These are phyloP conservation scores for Acrobasis consociella DNA, from an alignment of 2,888 invertebrate species.

Conservation along the genomic window DNA sequence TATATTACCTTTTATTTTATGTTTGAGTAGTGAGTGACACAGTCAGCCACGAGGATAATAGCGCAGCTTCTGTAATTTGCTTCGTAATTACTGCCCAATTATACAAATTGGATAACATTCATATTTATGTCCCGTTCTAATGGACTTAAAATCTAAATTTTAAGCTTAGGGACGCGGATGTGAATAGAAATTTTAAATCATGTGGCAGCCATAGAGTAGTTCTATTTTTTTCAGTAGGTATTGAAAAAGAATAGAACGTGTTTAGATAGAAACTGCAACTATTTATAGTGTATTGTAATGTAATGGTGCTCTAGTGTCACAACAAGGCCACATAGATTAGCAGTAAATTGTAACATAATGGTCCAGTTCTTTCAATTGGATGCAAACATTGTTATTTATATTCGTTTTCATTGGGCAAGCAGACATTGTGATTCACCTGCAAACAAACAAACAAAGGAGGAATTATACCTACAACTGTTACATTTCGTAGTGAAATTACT, in stretches of 20 bases:
- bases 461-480: background rate
- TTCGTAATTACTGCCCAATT: conserved; percentile 41
- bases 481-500: conserved; percentile 20
- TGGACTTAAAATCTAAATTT: conserved; percentile 1
- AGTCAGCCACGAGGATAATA: conserved; percentile 29
- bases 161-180: background rate
- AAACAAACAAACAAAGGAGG: background rate
- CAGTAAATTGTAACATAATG: conserved; percentile 45
- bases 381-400: conserved; percentile 40
- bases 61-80: conserved; percentile 29
- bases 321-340: conserved; percentile 14
- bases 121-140: conserved; percentile 1
- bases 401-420: background rate
- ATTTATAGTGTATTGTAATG: background rate
- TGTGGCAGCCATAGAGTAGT: background rate
- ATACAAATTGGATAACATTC: conserved; percentile 34
- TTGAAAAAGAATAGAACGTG: background rate
- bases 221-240: background rate
- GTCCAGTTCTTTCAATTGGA: conserved; percentile 43
- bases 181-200: background rate
- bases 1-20: background rate
- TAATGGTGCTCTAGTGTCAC: conserved; percentile 4
- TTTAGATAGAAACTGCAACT: background rate
- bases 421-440: background rate
- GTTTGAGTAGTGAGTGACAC: conserved; percentile 14